A percentile compares a stretch with the other conserved stretches of the same genome.
Conservation (phyloP, 2,888 invertebrate genomes). For the Thysanoteuthis rhombus region DNA sequence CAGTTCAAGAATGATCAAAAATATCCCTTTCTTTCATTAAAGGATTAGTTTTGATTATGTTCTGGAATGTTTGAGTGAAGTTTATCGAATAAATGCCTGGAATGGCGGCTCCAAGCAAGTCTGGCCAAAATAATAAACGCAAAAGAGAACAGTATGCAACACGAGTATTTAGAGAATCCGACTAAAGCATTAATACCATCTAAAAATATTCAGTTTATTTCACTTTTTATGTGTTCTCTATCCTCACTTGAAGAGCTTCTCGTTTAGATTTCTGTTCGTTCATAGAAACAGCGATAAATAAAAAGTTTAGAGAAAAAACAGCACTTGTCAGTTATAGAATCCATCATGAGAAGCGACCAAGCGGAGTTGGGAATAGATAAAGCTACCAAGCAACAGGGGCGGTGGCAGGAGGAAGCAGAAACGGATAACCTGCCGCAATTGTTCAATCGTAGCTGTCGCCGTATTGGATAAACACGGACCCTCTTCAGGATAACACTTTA, state of each 20-base stretch:
- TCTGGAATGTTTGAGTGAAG: no score
- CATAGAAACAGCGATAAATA: background rate
- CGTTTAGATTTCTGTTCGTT: background rate
- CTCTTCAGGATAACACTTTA: background rate
- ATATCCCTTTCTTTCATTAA: no score
- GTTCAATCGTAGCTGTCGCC: background rate
- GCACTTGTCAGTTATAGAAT: background rate
- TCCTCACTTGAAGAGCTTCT: background rate
- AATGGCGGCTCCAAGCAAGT: no score
- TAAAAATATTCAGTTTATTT: background rate
- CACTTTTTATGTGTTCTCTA: background rate
- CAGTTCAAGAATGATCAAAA: no score
- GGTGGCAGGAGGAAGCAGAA: background rate
- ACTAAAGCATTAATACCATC: background rate
- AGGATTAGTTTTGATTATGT: no score
- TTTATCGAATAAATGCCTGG: no score
- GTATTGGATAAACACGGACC: constrained; percentile 12
- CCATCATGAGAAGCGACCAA: background rate
- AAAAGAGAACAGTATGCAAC: background rate
- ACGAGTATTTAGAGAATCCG: background rate
- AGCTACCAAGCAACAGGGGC: background rate
- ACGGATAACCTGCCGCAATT: background rate
- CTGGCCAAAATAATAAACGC: no score
- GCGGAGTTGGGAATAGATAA: background rate
- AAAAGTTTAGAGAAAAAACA: background rate